Evolutionary conservation across 2,113 vertebrate species (phyloP), one percentile per base, ranked within the genome.

Genomic region (Opisthocomus hoazin): DNA sequence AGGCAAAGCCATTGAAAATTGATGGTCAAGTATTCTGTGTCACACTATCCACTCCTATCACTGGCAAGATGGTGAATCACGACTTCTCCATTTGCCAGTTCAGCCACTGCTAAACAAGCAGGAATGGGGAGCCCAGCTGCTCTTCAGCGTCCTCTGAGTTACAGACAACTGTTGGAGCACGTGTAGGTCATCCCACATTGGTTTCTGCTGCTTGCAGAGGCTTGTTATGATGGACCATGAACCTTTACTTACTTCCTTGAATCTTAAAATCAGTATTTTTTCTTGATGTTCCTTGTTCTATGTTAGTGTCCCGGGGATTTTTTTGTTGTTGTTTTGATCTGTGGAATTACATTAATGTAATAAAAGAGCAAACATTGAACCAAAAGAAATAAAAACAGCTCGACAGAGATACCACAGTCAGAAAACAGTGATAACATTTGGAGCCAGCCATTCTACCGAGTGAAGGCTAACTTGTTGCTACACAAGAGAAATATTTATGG

Each of bases 291-390:
- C 14, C 43, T 87, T 73, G 2, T 46, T 71, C 39, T 89, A 0
- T 1, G 0, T 82, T 85, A 78, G 23, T 27, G 15, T 53, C 43
- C 9, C 0, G 1, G 26, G 5, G 32, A 27, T 34, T 30, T 32
- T 32, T 39, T 84, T 45, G 22, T 37, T 87, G n/a, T 29, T 93
- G 15, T 51, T 95, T 87, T 82, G 8, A 61, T 79, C 17, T 46
- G 54, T 76, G 46, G 32, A 71, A 82, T 79, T 87, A 26, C 21
- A n/a, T 76, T 89, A 71, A 57, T 87, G 54, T 20, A 61, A 61
- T 61, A 43, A 48, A 85, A 85, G 6, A 65, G 17, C 32, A 61
- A 93, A 87, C 78, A 71, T 10, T 30, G 57, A 68, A 68, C 26
- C 9, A 73, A 68, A 78, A 57, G 18, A 61, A 89, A 56, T 15